Evolutionary conservation across 1,140 invertebrate genomes (phyloP), one percentile per base, ranked within the genome.

Genomic region (Drosophila punjabiensis): DNA sequence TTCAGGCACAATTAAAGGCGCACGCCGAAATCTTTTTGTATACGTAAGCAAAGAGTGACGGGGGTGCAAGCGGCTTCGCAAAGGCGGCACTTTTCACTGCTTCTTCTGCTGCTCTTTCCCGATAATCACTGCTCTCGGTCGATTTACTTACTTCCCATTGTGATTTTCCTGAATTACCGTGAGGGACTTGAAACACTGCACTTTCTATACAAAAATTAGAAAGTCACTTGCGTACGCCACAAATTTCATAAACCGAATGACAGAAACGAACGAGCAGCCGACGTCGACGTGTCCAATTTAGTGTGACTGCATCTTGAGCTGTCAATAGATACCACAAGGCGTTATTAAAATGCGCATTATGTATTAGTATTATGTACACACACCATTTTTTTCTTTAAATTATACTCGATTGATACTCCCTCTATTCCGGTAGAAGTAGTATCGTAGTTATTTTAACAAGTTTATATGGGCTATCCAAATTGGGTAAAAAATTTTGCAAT

Each of bases 131-230:
- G 5, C 24, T 11, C 5, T 10, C 30, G 14, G 37, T 4, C 35
- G 69, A 7, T 59, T 47, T 92, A 93, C 92, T 93, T 93, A 93
- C 92, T 93, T 91, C 92, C 92, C 92, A 93, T 93, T 81, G 58
- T 92, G 77, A 62, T 77, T 60, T 28, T 77, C 56, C 79, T 86
- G 76, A 61, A 61, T 53, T 80, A 68, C 62, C 14, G 77, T 69
- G 48, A 11, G 35, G 13, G 52, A 59, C 63, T 70, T 79, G 33
- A 33, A 53, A 55, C 63, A 30, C 39, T 75, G 52, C 62, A 82
- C 82, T 90, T 90, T 86, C 87, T 76, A 81, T 35, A 64, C 61
- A 56, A 71, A 82, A 82, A 76, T 74, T 91, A 90, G 86, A 89
- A 89, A 90, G 86, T 89, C 37, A 65, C 64, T 52, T 45, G 39